Percentiles rank a stretch among this genome's conserved stretches.
These are phyloP conservation scores for Cossypha caffra DNA, from an alignment of 2,797 vertebrate species.

Conservation along the genomic window DNA sequence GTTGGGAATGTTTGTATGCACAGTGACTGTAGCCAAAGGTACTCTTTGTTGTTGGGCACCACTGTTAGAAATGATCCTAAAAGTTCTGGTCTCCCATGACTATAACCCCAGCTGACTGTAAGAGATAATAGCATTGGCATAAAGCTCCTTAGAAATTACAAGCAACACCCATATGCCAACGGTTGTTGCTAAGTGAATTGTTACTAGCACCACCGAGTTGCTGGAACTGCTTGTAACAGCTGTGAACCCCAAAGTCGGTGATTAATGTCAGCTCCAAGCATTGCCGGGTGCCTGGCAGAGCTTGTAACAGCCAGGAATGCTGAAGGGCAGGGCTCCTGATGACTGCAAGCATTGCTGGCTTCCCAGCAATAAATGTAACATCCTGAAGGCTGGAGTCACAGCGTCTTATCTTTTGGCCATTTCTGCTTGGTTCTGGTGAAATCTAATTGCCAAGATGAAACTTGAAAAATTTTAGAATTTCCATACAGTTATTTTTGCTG, in stretches of 20 bases:
- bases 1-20: not conserved
- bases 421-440: not conserved
- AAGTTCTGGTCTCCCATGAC: not conserved
- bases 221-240: not conserved
- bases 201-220: not conserved
- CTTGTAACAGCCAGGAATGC: not conserved
- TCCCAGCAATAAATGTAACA: not conserved
- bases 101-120: not conserved
- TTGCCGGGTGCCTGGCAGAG: not conserved
- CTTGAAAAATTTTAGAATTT: not conserved
- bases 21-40: not conserved
- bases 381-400: not conserved
- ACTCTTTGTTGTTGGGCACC: not conserved
- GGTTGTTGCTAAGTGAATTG: constrained; percentile 45
- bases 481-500: not conserved
- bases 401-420: not conserved
- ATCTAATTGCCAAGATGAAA: not conserved
- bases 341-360: not conserved
- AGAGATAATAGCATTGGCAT: not conserved
- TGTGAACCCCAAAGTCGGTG: constrained; percentile 26
- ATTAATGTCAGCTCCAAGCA: not conserved
- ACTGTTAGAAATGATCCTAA: not conserved
- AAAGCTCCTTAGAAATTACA: constrained; percentile 19
- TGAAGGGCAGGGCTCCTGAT: not conserved
- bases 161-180: not conserved